Evolutionary conservation across 1,140 invertebrate species (phyloP).

Genomic region (Orussus abietinus): DNA sequence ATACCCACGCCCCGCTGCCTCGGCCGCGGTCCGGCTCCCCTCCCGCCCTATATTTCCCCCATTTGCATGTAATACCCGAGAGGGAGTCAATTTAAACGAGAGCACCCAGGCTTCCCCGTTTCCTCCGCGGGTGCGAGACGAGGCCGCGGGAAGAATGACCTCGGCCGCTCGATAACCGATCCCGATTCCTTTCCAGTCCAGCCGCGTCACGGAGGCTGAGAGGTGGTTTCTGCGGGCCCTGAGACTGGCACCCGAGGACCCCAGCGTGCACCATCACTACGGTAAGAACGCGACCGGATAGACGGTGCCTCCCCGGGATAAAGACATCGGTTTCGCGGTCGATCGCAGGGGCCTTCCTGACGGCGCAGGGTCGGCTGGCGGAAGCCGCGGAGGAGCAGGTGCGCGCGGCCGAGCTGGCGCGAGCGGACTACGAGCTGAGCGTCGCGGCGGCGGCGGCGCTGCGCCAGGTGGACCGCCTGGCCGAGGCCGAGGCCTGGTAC

Average conservation of each 20-base stretch:
- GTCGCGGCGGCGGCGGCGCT: slow-evolving; percentile 84
- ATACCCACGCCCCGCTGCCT: too few relatives aligned
- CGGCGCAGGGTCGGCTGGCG: slow-evolving; percentile 67
- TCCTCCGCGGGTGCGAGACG: too few relatives aligned
- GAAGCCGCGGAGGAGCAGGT: slow-evolving; percentile 81
- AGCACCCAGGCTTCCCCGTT: too few relatives aligned
- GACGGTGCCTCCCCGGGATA: too few relatives aligned
- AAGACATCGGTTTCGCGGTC: too few relatives aligned
- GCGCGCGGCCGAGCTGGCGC: slow-evolving; percentile 69
- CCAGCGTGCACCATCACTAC: slow-evolving; percentile 79
- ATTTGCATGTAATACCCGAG: too few relatives aligned
- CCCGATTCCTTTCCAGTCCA: slow-evolving; percentile 62
- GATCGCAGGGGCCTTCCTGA: slow-evolving; percentile 82
- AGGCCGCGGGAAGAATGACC: too few relatives aligned
- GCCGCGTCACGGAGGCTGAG: slow-evolving; percentile 78
- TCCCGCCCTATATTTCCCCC: too few relatives aligned
- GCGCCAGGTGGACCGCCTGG: slow-evolving; percentile 70
- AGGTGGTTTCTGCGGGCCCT: slow-evolving; percentile 84
- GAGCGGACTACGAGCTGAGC: slow-evolving; percentile 76
- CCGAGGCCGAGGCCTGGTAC: slow-evolving; percentile 82
- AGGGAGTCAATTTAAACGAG: too few relatives aligned
- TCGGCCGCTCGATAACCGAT: too few relatives aligned
- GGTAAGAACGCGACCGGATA: slow-evolving; percentile 59
- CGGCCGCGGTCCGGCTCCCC: too few relatives aligned
- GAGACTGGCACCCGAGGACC: slow-evolving; percentile 76